A percentile compares a stretch with the other conserved stretches of the same genome.
phyloP scores from a whole-genome alignment of 2,888 invertebrate species.

The Mantis religiosa region DNA sequence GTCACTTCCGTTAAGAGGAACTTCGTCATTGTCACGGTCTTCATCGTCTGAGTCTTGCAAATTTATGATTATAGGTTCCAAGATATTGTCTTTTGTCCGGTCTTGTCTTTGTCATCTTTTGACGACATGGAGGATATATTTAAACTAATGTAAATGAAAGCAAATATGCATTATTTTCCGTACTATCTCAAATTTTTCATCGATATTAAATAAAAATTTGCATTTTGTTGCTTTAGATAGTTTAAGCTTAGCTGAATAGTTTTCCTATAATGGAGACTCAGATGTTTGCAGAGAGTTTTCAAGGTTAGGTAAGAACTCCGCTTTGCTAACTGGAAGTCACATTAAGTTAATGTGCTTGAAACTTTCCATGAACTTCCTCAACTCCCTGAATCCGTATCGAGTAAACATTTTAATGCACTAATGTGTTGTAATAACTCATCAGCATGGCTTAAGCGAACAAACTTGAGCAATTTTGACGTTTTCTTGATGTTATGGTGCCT shows the following conservation, averaged over 20 bases:
- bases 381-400: neutral
- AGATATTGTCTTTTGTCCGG: no score
- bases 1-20: no score
- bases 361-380: neutral
- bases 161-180: no score
- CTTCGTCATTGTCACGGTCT: no score
- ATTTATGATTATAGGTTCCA: no score
- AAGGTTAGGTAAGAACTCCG: neutral
- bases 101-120: no score
- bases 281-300: neutral
- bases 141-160: no score
- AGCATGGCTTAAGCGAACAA: neutral
- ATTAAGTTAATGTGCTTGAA: neutral
- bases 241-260: neutral
- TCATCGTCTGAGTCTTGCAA: no score
- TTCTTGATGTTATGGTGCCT: neutral
- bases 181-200: no score
- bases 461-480: neutral
- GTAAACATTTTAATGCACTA: neutral
- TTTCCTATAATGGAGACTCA: neutral
- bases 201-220: no score
- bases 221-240: neutral
- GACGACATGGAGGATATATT: no score
- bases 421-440: neutral
- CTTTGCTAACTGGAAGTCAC: neutral